Conservation (phyloP, 2,888 invertebrate species). For the Dioctria linearis region DNA sequence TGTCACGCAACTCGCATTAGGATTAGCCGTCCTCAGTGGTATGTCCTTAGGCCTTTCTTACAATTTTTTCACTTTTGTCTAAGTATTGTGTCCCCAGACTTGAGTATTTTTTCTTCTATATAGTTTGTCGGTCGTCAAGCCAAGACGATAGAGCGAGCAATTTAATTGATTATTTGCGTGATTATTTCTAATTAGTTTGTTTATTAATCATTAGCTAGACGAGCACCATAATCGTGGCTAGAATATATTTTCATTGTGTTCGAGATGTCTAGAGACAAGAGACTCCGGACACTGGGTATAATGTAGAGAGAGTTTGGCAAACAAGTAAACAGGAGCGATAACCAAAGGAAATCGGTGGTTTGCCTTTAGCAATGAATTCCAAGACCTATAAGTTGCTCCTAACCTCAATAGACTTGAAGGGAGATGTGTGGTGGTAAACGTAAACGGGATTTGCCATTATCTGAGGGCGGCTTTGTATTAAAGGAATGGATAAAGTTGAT, state of each 20-base stretch:
- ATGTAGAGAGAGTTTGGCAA: slow-evolving; percentile 25
- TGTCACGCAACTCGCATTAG: slow-evolving; percentile 7
- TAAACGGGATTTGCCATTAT: slow-evolving; percentile 21
- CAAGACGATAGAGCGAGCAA: slow-evolving; percentile 6
- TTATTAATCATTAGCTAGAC: slow-evolving; percentile 58
- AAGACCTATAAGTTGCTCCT: not conserved
- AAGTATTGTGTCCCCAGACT: slow-evolving; percentile 10
- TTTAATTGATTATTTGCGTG: slow-evolving; percentile 60
- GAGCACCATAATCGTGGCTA: slow-evolving; percentile 7
- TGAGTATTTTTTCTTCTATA: slow-evolving; percentile 37
- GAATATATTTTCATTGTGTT: slow-evolving; percentile 25
- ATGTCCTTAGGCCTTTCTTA: not conserved
- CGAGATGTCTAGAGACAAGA: not conserved
- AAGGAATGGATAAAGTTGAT: slow-evolving; percentile 14
- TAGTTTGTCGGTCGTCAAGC: not conserved
- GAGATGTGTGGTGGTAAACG: not conserved
- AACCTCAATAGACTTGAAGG: not conserved
- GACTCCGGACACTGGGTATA: too few species aligned
- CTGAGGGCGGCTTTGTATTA: slow-evolving; percentile 12
- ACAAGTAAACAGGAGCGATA: slow-evolving; percentile 41
- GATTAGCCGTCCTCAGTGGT: not conserved
- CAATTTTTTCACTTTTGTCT: slow-evolving; percentile 40
- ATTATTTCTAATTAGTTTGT: slow-evolving; percentile 57
- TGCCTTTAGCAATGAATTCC: slow-evolving; percentile 42
- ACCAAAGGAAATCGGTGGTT: slow-evolving; percentile 22